phyloP scores from a whole-genome alignment of 2,797 vertebrate genomes.

The Chaetophractus vellerosus region DNA sequence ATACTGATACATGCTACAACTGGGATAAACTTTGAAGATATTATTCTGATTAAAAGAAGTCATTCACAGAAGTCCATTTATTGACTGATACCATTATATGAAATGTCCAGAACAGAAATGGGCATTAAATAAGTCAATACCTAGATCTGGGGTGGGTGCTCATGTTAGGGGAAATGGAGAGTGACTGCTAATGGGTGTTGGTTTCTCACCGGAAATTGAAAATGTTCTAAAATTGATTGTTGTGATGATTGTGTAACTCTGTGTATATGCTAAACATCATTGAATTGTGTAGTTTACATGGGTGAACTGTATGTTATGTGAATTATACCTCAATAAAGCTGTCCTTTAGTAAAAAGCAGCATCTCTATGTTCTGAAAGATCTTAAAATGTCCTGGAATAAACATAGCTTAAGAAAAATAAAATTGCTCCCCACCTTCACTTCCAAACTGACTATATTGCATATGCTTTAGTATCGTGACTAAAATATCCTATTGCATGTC shows the following conservation, averaged over 20 bases:
- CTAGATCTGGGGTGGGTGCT: background rate
- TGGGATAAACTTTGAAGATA: background rate
- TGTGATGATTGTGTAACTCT: background rate
- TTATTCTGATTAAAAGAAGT: background rate
- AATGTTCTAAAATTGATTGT: background rate
- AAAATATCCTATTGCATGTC: background rate
- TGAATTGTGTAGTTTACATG: background rate
- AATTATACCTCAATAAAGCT: background rate
- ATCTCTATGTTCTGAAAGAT: background rate
- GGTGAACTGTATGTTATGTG: too few relatives aligned
- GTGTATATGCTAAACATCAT: background rate
- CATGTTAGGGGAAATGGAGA: background rate
- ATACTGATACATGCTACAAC: background rate
- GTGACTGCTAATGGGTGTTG: background rate
- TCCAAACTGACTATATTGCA: background rate
- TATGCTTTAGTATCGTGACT: background rate
- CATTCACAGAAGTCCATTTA: background rate
- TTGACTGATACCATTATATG: too few relatives aligned
- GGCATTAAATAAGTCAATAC: background rate
- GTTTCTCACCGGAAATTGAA: background rate
- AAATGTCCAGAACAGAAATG: background rate
- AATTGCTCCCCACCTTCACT: background rate
- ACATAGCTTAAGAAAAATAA: background rate
- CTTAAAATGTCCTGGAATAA: slow-evolving; percentile 5
- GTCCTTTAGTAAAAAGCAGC: background rate